Conservation (phyloP, 2,797 vertebrate genomes). For the Otus scops region DNA sequence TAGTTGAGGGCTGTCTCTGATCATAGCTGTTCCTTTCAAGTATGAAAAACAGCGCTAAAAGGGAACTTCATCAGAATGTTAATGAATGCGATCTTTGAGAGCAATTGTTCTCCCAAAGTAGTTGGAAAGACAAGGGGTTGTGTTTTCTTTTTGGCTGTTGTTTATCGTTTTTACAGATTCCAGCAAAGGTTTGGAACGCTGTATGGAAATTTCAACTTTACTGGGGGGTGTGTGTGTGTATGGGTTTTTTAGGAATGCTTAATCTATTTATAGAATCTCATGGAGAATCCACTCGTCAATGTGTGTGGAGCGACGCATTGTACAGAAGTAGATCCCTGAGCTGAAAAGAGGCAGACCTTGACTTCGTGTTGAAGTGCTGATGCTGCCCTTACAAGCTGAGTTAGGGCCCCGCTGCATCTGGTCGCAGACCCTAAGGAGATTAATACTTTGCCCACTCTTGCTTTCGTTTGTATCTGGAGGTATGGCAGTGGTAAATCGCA, state of each 20-base stretch:
- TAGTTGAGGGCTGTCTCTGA: slow-evolving; percentile 68
- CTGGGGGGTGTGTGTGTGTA: too few species aligned
- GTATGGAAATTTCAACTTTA: slow-evolving; percentile 1
- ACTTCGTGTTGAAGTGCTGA: not conserved
- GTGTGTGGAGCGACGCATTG: fast-evolving
- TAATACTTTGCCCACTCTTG: not conserved
- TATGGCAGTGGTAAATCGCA: not conserved
- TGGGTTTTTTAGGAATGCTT: not conserved
- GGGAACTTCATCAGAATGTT: slow-evolving; percentile 69
- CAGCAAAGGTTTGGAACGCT: not conserved
- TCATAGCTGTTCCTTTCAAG: slow-evolving; percentile 69
- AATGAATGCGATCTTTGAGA: slow-evolving; percentile 68
- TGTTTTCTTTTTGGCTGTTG: slow-evolving; percentile 55
- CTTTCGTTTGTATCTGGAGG: not conserved
- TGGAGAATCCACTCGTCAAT: not conserved
- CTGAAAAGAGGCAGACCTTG: not conserved
- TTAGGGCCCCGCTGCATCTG: not conserved
- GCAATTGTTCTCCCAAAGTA: slow-evolving; percentile 68
- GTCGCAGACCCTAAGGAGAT: not conserved
- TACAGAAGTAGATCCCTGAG: not conserved
- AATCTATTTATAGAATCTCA: not conserved
- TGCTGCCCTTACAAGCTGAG: not conserved
- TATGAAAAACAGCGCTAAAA: slow-evolving; percentile 68
- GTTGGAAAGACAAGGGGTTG: slow-evolving; percentile 50
- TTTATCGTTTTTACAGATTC: slow-evolving; percentile 45